Conservation (phyloP, 2,113 vertebrate genomes). For the Pagrus major region DNA sequence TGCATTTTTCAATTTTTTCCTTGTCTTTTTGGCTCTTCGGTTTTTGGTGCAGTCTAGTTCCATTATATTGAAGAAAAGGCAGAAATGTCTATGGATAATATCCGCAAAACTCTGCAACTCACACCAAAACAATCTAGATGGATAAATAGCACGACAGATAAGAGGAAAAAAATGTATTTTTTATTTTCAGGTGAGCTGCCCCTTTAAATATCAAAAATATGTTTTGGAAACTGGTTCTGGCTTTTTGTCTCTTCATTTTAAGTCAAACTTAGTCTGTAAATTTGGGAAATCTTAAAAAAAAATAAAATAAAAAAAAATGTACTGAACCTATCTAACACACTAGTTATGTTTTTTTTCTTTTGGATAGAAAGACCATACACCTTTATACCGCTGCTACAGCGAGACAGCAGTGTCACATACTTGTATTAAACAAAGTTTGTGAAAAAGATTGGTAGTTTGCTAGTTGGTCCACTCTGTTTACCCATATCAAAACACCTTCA, state of each 20-base stretch:
- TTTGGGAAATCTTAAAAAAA: not conserved
- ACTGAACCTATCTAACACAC: not conserved
- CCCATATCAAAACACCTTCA: not conserved
- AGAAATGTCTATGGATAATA: too few species aligned
- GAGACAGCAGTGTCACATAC: too few species aligned
- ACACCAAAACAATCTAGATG: too few species aligned
- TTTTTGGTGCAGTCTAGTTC: too few species aligned
- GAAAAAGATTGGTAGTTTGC: not conserved
- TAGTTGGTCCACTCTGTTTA: slow-evolving; percentile 1
- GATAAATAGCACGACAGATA: too few species aligned
- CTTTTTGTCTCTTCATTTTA: not conserved
- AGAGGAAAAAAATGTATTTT: too few species aligned
- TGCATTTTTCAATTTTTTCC: too few species aligned
- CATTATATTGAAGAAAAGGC: too few species aligned
- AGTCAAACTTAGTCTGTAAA: not conserved
- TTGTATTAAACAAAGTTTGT: not conserved
- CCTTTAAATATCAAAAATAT: not conserved
- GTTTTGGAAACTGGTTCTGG: not conserved
- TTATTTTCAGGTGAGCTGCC: too few species aligned
- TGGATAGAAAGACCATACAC: not conserved
- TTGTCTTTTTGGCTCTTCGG: too few species aligned
- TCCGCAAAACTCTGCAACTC: too few species aligned
- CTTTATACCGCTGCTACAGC: not conserved
- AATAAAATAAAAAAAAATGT: not conserved
- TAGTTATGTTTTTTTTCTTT: not conserved